Conservation (phyloP, 2,888 invertebrate species). For the Elmis aenea region DNA sequence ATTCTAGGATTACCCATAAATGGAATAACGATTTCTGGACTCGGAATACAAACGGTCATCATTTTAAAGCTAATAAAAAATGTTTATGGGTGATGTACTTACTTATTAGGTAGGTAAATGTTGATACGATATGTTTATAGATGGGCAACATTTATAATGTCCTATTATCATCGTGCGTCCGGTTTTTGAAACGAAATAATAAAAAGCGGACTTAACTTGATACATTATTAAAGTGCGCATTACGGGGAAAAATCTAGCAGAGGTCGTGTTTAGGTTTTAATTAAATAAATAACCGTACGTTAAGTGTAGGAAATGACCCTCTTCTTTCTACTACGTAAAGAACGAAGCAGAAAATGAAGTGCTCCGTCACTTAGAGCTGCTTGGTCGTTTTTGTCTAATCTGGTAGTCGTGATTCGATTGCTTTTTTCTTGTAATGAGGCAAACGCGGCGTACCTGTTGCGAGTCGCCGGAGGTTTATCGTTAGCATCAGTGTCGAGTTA, state of each 20-base stretch:
- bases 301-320: too few species aligned
- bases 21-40: conserved; percentile 8
- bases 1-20: conserved; percentile 14
- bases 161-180: too few species aligned
- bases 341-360: conserved; percentile 18
- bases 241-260: too few species aligned
- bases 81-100: conserved; percentile 5
- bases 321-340: too few species aligned
- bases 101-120: conserved; percentile 7
- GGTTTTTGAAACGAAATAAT: too few species aligned
- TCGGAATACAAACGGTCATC: conserved; percentile 8
- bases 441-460: conserved; percentile 40
- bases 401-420: conserved; percentile 30
- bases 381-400: conserved; percentile 28
- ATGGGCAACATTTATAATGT: too few species aligned
- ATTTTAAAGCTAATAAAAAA: conserved; percentile 7
- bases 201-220: too few species aligned
- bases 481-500: conserved; percentile 40
- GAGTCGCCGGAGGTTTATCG: conserved; percentile 40
- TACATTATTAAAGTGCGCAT: too few species aligned
- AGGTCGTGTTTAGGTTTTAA: too few species aligned
- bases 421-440: conserved; percentile 36
- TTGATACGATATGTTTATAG: too few species aligned
- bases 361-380: conserved; percentile 21
- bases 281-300: too few species aligned